These are phyloP conservation scores for Sinosuthora webbiana DNA, from an alignment of 2,113 vertebrate genomes.

Conservation along the genomic window DNA sequence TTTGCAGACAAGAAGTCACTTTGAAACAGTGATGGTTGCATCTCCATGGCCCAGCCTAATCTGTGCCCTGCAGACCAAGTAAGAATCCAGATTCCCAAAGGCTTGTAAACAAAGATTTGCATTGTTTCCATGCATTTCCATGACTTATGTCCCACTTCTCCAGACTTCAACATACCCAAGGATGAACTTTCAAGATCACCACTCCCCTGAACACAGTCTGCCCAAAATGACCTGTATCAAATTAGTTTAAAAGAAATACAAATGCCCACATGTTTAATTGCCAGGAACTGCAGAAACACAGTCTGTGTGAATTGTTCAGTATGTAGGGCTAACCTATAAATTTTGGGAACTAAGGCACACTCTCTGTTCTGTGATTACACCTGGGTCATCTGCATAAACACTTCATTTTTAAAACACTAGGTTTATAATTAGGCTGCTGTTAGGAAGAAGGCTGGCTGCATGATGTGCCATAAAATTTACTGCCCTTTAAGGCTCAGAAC, in stretches of 20 bases:
- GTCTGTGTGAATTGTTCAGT: fast-evolving
- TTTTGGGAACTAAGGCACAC: not conserved
- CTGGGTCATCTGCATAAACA: not conserved
- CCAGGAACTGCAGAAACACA: not conserved
- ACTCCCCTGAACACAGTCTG: not conserved
- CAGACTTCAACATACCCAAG: not conserved
- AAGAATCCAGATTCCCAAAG: not conserved
- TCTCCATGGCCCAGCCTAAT: not conserved
- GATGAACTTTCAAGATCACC: not conserved
- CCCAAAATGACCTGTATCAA: not conserved
- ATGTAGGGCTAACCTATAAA: not conserved
- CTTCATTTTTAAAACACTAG: not conserved
- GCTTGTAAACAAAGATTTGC: not conserved
- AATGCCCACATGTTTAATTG: not conserved
- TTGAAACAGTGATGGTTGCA: not conserved
- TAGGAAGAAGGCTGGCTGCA: not conserved
- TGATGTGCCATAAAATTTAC: not conserved
- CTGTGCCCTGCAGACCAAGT: not conserved
- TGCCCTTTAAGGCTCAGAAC: not conserved
- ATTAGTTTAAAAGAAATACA: not conserved
- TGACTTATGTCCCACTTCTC: not conserved
- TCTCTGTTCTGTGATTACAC: not conserved
- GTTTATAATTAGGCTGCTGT: not conserved
- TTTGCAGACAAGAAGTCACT: not conserved
- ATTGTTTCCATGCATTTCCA: not conserved